Percentiles rank a stretch among this genome's conserved stretches.
Conservation (phyloP, 2,797 vertebrate species). For the Xiphorhynchus erythropygius region DNA sequence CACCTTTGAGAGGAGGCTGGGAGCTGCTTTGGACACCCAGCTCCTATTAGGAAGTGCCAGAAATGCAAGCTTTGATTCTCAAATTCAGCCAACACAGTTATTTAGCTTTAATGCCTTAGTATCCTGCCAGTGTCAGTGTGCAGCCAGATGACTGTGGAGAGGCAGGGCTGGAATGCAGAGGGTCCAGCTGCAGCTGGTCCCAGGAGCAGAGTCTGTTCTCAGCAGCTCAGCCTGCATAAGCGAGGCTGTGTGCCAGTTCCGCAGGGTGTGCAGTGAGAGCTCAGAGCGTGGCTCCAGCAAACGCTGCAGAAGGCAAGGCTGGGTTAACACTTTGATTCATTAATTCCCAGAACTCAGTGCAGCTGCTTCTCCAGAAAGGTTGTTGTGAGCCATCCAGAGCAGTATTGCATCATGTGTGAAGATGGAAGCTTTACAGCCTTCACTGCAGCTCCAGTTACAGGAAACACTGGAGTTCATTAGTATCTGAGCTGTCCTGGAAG, state of each 20-base stretch:
- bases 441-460: not conserved
- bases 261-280: not conserved
- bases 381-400: not conserved
- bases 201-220: not conserved
- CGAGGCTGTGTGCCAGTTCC: conserved; percentile 5
- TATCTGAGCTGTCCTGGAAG: not conserved
- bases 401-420: fast-evolving
- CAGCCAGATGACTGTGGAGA: not conserved
- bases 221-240: not conserved
- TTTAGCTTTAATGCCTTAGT: not conserved
- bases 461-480: not conserved
- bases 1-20: not conserved
- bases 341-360: not conserved
- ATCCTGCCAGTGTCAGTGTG: not conserved
- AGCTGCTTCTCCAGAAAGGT: not conserved
- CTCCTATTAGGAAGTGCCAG: not conserved
- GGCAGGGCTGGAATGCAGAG: not conserved
- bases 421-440: not conserved
- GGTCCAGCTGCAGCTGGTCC: not conserved
- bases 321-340: not conserved
- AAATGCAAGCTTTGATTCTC: not conserved
- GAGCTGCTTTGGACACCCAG: not conserved
- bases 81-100: not conserved
- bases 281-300: not conserved
- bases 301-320: not conserved